Base-by-base conservation (phyloP, 2,113 vertebrate species). In the Hylia prasina region DNA sequence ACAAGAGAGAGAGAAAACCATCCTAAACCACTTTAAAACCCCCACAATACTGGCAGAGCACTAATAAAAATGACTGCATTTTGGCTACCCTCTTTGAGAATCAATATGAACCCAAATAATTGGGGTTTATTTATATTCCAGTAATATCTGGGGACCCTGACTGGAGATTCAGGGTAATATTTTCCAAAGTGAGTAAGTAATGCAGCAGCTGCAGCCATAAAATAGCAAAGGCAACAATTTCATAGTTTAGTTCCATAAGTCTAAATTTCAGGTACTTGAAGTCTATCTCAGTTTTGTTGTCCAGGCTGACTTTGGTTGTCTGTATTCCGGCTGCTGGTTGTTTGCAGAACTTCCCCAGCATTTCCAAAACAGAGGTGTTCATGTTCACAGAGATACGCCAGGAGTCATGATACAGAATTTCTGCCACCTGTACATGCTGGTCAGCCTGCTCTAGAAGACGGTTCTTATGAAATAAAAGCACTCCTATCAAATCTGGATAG, bases 361-460 rank as follows among this genome's bases (percentile, higher is more conserved):
- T 85, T 78, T 27, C 4, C 21, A 75, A 42, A 19, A 39, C 3
- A 45, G 64, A 73, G 5, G 20, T 22, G 47, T 28, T 53, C 40
- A 40, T 13, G 9, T 16, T 56, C 10, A 5, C 6, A 19, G 35
- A 54, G 16, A 10, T 53, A 51, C 5, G 69, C n/a, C 15, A 50
- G 18, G 30, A 64, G 7, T 57, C 39, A 56, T 6, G 42, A 40
- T 6, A 11, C 1, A 5, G 33, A 60, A n/a, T 86, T 81, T 72
- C 17, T 69, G 27, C 37, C 14, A 20, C 10, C 6, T 57, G 3
- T 27, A 7, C 0, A 0, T 45, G 20, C 8, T 44, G 19, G 6
- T 30, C 6, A 56, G 5, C 15, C 14, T 84, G 23, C 7, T 71
- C 10, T 47, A 37, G 22, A 61, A 73, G 27, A 64, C 5, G 33